Evolutionary conservation across 2,888 invertebrate genomes (phyloP).

Genomic region (Coronaproctus castanopsis): DNA sequence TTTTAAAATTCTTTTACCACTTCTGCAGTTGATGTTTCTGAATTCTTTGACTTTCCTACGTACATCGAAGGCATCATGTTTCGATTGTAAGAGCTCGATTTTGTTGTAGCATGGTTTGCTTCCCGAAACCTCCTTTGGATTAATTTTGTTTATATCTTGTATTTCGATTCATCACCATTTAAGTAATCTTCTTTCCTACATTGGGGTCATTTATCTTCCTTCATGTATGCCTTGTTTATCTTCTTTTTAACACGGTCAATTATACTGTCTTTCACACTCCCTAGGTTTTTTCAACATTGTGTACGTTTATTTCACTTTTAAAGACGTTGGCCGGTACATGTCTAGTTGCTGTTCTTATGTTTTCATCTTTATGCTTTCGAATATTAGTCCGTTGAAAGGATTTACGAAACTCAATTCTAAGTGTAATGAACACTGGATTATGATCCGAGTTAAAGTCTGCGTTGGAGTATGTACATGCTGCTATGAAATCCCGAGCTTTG

Average conservation of each 20-base stretch:
- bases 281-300: background rate
- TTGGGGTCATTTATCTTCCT: background rate
- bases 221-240: background rate
- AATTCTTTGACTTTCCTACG: background rate
- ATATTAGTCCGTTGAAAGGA: no score
- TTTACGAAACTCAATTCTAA: background rate
- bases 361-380: background rate
- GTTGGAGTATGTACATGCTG: background rate
- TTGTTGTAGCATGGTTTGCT: background rate
- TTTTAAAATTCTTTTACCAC: background rate
- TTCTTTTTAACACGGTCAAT: background rate
- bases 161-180: background rate
- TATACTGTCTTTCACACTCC: background rate
- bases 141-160: background rate
- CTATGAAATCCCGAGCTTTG: background rate
- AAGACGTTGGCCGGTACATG: background rate
- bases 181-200: background rate
- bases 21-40: background rate
- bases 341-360: background rate
- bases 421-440: background rate
- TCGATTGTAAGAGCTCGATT: background rate
- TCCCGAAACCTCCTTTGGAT: background rate
- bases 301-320: background rate
- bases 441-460: background rate
- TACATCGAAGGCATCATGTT: background rate